Conservation (phyloP, 2,888 invertebrate species). For the Drosophila niveifrons region DNA sequence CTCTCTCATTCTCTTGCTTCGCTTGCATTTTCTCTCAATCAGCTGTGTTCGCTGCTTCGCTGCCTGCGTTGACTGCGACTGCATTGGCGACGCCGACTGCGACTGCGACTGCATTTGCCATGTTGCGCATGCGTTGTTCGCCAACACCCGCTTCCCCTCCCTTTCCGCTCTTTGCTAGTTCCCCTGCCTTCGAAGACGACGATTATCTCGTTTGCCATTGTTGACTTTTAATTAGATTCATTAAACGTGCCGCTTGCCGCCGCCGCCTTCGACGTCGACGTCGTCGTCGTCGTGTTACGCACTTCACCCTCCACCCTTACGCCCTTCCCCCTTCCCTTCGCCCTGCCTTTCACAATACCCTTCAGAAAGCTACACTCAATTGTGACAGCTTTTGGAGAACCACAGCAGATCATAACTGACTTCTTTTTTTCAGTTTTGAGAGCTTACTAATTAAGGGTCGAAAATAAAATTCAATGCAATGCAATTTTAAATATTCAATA, state of each 20-base stretch:
- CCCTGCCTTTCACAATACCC: constrained; percentile 6
- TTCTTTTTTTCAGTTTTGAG: background rate
- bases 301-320: constrained; percentile 9
- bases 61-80: constrained; percentile 19
- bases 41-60: constrained; percentile 57
- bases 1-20: constrained; percentile 21
- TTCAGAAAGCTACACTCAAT: background rate
- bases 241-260: constrained; percentile 77
- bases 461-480: background rate
- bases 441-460: background rate
- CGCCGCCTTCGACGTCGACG: constrained; percentile 22
- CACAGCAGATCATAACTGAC: constrained; percentile 2
- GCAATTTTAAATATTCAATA: background rate
- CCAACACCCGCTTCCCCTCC: constrained; percentile 24
- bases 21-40: constrained; percentile 36
- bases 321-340: background rate
- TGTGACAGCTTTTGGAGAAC: background rate
- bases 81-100: constrained; percentile 4
- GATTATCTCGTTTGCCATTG: constrained; percentile 82
- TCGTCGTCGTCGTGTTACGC: constrained; percentile 9
- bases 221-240: constrained; percentile 84
- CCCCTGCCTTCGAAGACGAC: constrained; percentile 50
- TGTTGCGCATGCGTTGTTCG: constrained; percentile 75
- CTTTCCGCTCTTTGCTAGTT: background rate
- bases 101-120: constrained; percentile 35